A percentile compares a stretch with the other conserved stretches of the same genome.
These are phyloP conservation scores for Mastacembelus armatus DNA, from an alignment of 2,797 vertebrate species.

Conservation along the genomic window DNA sequence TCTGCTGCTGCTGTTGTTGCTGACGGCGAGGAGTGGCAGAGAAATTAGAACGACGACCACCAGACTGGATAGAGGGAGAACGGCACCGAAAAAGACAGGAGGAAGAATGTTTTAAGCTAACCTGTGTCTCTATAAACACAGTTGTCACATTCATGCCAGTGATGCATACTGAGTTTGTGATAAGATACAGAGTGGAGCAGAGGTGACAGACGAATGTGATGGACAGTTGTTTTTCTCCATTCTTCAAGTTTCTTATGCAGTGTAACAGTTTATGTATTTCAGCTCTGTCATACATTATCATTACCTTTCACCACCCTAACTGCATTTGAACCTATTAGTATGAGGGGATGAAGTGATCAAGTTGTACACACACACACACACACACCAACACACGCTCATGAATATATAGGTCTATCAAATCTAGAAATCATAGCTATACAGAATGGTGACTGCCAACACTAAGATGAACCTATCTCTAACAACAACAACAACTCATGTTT, in stretches of 20 bases:
- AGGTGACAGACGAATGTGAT: conserved; percentile 63
- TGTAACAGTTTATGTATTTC: not conserved
- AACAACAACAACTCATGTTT: not conserved
- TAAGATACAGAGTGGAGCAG: not conserved
- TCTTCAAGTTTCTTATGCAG: not conserved
- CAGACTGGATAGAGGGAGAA: conserved; percentile 56
- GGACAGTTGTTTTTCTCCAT: conserved; percentile 25
- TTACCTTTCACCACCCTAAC: conserved; percentile 2
- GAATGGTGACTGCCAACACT: not conserved
- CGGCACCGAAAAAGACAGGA: conserved; percentile 9
- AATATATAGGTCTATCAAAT: not conserved
- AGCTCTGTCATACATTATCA: not conserved
- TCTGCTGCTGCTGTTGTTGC: conserved; percentile 68
- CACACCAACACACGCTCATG: conserved; percentile 4
- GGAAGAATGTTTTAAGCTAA: not conserved
- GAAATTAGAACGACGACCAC: conserved; percentile 72
- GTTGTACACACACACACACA: conserved; percentile 43
- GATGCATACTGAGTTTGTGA: conserved; percentile 9
- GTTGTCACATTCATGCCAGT: conserved; percentile 6
- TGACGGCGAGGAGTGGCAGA: conserved; percentile 60
- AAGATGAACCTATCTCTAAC: not conserved
- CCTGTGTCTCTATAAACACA: not conserved
- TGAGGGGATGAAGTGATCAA: conserved; percentile 68
- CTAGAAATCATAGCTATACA: not conserved
- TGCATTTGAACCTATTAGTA: conserved; percentile 13